Base-by-base conservation (phyloP, 2,113 vertebrate genomes). In the Heterotis niloticus region DNA sequence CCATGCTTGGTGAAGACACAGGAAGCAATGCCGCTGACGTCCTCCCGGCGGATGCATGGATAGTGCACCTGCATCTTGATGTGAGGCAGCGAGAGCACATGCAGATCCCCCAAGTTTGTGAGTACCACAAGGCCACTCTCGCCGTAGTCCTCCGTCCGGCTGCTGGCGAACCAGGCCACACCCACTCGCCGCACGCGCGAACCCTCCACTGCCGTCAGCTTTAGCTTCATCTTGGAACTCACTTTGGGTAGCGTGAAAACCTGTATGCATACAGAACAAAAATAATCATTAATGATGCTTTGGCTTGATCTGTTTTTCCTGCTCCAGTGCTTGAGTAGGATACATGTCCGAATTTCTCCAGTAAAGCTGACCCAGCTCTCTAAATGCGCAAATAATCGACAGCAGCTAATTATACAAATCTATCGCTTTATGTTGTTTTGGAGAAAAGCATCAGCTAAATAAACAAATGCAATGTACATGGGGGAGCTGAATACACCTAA, bases 1-100 rank as follows among this genome's bases (percentile, higher is more conserved):
- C 97, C 97, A 0, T 95, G 93, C 66, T 94, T 98, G 69, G 97
- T 99, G 92, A 99, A 99, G 85, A 99, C 96, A 0, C 98, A 99
- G 62, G 98, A 99, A 0, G 98, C 96, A 10, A 99, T 99, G 82
- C 97, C 98, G 0, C 97, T 99, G 77, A 98, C 95, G 7, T 99
- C 98, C 88, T 98, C 97, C 57, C 94, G 91, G 78, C 97, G 95
- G 85, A 99, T 96, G 84, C 98, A 99, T 71, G 94, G 92, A 83
- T 96, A 94, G 1, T 95, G 96, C 65, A 96, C 96, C 88, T 98
- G 97, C 85, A 96, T 88, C 91, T 96, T 97, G 65, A 99, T 92
- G 62, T 92, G 84, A 4, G 98, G 97, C 86, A 99, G 84, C 0
- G 96, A 99, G 83, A 99, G 90, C 70, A 97, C 96, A 52, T 98